phyloP scores from a whole-genome alignment of 2,113 vertebrate species.

The Cephalopholis sonnerati region DNA sequence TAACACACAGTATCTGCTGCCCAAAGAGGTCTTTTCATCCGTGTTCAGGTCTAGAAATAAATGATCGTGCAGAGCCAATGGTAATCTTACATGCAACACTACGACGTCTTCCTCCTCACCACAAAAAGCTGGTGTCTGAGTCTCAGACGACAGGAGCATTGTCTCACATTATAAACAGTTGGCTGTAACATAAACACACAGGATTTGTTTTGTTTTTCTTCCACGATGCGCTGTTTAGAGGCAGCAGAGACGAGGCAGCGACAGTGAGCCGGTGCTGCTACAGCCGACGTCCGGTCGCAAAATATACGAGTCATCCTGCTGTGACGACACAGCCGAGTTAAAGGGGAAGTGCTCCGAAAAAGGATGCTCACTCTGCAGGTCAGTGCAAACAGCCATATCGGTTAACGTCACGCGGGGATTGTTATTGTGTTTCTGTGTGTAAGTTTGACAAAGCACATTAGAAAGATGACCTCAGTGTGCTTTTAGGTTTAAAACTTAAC shows the following conservation, averaged over 20 bases:
- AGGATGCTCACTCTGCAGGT: neutral
- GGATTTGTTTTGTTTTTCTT: neutral
- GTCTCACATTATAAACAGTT: constrained; percentile 5
- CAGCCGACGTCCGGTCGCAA: constrained; percentile 67
- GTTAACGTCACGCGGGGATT: neutral
- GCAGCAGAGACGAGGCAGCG: constrained; percentile 3
- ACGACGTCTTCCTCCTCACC: constrained; percentile 39
- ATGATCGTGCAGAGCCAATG: constrained; percentile 31
- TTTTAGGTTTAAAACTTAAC: neutral
- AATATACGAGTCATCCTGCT: constrained; percentile 54
- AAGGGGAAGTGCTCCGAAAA: constrained; percentile 58
- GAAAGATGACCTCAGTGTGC: neutral
- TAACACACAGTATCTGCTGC: neutral
- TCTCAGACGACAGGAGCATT: constrained; percentile 1
- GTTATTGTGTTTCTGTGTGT: neutral
- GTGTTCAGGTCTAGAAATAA: neutral
- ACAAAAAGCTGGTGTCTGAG: constrained; percentile 4
- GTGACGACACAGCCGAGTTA: constrained; percentile 66
- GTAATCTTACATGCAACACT: constrained; percentile 49
- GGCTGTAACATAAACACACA: neutral
- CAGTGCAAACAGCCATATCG: neutral
- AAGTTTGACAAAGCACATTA: neutral
- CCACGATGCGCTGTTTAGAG: neutral
- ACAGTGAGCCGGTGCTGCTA: constrained; percentile 24
- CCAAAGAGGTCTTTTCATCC: neutral